Evolutionary conservation across 2,113 vertebrate species (phyloP).

Genomic region (Brachypteracias leptosomus): DNA sequence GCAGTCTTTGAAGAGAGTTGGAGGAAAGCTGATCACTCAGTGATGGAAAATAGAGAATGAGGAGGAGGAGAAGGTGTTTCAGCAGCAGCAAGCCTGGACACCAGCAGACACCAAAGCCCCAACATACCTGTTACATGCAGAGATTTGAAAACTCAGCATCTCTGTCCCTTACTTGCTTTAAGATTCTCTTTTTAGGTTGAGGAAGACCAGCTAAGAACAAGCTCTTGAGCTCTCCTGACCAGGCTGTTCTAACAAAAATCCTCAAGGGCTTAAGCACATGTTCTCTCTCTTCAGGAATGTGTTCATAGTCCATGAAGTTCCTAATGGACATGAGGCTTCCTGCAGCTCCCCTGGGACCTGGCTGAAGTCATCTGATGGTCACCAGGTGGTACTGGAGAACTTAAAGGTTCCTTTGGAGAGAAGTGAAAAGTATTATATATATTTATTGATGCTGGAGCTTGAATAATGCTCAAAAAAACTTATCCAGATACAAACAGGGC

Average conservation of each 20-base stretch:
- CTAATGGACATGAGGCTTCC: background rate
- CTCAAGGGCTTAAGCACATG: background rate
- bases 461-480: background rate
- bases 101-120: background rate
- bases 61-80: background rate
- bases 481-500: background rate
- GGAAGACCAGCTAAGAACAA: background rate
- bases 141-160: background rate
- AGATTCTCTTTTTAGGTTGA: background rate
- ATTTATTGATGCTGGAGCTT: background rate
- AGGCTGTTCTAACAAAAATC: background rate
- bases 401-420: background rate
- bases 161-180: background rate
- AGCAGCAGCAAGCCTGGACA: background rate
- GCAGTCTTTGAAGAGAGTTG: background rate
- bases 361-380: background rate
- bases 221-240: background rate
- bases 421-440: background rate
- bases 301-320: background rate
- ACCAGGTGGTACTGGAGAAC: background rate
- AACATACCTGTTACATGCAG: background rate
- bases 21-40: background rate
- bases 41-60: background rate
- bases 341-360: background rate
- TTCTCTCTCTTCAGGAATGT: background rate